Conservation (phyloP, 2,113 vertebrate species). For the Pristiophorus japonicus region DNA sequence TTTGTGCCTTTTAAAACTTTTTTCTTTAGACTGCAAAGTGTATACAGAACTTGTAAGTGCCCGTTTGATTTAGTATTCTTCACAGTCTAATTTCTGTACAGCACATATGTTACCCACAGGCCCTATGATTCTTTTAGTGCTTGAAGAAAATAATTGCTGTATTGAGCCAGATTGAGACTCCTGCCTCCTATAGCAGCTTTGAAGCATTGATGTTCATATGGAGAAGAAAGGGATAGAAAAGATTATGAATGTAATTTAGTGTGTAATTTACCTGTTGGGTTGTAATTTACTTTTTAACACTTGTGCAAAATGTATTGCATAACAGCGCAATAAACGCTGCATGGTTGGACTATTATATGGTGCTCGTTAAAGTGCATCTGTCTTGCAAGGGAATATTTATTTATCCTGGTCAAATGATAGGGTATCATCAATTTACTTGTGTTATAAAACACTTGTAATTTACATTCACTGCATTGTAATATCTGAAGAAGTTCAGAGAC, state of each 20-base stretch:
- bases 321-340: neutral
- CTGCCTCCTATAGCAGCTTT: neutral
- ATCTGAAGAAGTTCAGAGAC: neutral
- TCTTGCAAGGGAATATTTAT: neutral
- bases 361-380: neutral
- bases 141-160: neutral
- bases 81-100: neutral
- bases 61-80: neutral
- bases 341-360: neutral
- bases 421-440: neutral
- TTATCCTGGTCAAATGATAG: neutral
- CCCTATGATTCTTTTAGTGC: neutral
- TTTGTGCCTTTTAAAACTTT: neutral
- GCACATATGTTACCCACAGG: neutral
- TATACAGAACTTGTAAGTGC: neutral
- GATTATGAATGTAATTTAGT: neutral
- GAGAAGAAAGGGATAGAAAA: neutral
- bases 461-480: neutral
- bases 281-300: neutral
- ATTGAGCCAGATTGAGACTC: neutral
- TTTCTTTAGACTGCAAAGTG: neutral
- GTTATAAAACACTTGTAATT: neutral
- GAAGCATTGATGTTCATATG: neutral
- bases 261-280: neutral
- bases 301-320: neutral